Evolutionary conservation across 1,140 invertebrate species (phyloP).

Genomic region (Aphis gossypii): DNA sequence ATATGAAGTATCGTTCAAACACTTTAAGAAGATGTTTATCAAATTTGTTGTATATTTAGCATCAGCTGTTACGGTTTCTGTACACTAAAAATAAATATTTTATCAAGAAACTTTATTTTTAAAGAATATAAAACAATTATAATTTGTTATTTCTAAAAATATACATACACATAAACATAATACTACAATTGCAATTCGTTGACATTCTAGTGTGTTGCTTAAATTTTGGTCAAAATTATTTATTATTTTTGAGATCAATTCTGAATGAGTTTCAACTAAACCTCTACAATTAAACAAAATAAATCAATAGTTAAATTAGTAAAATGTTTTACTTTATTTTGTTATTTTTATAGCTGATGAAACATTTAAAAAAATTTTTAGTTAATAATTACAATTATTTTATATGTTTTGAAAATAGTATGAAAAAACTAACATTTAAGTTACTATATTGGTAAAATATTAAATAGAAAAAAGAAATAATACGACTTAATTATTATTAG

Average conservation of each 20-base stretch:
- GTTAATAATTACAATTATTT: neutral
- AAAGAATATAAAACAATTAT: neutral
- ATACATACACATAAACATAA: slow-evolving; percentile 46
- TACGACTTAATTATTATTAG: too few relatives aligned
- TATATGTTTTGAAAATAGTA: too few relatives aligned
- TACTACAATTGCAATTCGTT: slow-evolving; percentile 44
- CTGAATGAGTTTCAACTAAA: slow-evolving; percentile 33
- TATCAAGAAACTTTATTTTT: neutral
- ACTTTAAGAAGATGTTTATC: slow-evolving; percentile 45
- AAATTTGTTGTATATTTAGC: slow-evolving; percentile 21
- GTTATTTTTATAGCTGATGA: neutral
- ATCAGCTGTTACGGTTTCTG: slow-evolving; percentile 1
- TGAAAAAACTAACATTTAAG: neutral
- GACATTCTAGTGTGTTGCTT: slow-evolving; percentile 45
- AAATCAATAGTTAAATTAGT: neutral
- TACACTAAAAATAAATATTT: slow-evolving; percentile 37
- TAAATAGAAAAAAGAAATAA: neutral
- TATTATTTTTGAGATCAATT: slow-evolving; percentile 47
- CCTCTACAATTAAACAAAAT: slow-evolving; percentile 30
- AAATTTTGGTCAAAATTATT: slow-evolving; percentile 34
- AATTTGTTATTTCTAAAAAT: neutral
- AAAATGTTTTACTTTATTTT: neutral
- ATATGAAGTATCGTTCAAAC: slow-evolving; percentile 31
- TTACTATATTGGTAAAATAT: neutral
- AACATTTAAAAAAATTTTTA: neutral